A percentile compares a stretch with the other conserved stretches of the same genome.
phyloP scores from a whole-genome alignment of 2,113 vertebrate genomes.

The Cochlearius cochlearius region DNA sequence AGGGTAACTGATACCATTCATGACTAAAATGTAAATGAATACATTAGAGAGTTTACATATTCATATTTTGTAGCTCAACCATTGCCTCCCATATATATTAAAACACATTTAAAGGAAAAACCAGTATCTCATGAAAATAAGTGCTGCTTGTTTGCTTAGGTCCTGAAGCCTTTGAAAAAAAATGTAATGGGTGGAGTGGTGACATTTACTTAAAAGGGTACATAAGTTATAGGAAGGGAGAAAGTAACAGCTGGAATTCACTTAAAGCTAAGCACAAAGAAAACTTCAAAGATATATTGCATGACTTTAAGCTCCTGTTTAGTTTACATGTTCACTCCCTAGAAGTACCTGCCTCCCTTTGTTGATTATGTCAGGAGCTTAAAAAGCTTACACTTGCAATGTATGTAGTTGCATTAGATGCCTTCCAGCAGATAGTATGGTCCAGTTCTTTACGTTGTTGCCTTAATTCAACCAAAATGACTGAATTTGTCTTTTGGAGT shows the following conservation, averaged over 20 bases:
- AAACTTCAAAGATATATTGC: not conserved
- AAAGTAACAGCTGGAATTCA: not conserved
- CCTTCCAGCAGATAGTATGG: not conserved
- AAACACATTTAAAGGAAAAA: not conserved
- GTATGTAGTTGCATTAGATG: not conserved
- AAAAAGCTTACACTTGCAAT: not conserved
- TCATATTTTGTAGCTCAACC: not conserved
- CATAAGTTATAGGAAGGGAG: slow-evolving; percentile 3
- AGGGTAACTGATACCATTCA: not conserved
- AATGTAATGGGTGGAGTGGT: not conserved
- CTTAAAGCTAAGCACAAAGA: not conserved
- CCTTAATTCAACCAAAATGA: not conserved
- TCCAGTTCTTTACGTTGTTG: not conserved
- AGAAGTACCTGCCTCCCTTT: not conserved
- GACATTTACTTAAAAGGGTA: not conserved
- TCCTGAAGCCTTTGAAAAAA: not conserved
- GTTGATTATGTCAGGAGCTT: not conserved
- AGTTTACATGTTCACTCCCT: not conserved
- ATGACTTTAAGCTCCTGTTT: not conserved
- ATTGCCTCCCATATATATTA: not conserved
- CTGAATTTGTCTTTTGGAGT: not conserved
- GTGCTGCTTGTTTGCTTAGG: not conserved
- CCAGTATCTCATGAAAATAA: not conserved
- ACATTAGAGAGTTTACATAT: not conserved
- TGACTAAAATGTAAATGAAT: not conserved